Conservation (phyloP, 2,888 invertebrate species). For the Apamea crenata region DNA sequence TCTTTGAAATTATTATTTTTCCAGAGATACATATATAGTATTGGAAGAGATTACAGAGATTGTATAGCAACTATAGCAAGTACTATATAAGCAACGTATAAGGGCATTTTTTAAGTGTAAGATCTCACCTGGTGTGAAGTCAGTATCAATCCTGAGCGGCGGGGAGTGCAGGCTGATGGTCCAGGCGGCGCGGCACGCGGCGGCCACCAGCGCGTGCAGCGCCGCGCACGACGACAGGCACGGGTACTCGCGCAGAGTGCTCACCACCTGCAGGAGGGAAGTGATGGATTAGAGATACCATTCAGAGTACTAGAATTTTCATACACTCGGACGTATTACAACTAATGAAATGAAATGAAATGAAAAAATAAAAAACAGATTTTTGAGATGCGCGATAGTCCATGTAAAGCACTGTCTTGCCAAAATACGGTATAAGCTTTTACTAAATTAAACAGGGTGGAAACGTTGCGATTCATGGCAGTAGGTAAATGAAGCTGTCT, state of each 20-base stretch:
- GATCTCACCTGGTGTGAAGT: conserved; percentile 91
- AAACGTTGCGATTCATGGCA: no score
- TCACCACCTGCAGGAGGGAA: conserved; percentile 92
- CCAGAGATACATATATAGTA: not conserved
- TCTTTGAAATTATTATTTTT: not conserved
- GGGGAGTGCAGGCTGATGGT: conserved; percentile 94
- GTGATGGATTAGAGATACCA: not conserved
- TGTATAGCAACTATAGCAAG: no score
- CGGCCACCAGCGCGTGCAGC: conserved; percentile 94
- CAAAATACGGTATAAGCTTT: not conserved
- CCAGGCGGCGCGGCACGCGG: conserved; percentile 97
- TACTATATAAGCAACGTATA: no score
- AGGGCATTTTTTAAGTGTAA: not conserved
- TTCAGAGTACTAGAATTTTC: not conserved
- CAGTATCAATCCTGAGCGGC: conserved; percentile 92
- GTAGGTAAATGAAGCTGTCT: no score
- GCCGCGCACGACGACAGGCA: conserved; percentile 95
- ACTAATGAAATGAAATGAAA: no score
- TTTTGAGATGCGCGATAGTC: no score
- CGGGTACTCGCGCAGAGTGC: conserved; percentile 98
- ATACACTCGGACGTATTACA: no score
- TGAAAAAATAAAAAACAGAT: no score
- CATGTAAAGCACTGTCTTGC: not conserved
- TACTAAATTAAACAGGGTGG: no score
- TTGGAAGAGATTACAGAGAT: no score